These are phyloP conservation scores for Phaonia tiefii DNA, from an alignment of 2,888 invertebrate genomes.

Conservation along the genomic window DNA sequence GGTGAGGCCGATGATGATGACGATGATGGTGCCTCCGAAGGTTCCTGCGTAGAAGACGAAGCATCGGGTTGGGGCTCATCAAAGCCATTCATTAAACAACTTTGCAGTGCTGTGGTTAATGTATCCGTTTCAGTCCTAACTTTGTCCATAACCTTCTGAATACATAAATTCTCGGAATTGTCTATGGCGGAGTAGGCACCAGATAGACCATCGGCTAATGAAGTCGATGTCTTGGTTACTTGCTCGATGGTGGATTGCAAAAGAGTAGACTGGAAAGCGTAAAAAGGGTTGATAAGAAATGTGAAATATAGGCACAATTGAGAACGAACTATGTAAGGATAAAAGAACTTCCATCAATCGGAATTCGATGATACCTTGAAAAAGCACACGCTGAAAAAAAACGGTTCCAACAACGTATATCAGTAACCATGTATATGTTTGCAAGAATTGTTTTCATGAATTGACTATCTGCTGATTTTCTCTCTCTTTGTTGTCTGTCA, in stretches of 20 bases:
- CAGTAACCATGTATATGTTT: no score
- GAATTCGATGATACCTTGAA: no score
- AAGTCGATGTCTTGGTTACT: conserved; percentile 40
- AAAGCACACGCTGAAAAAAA: no score
- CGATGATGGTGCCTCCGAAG: not conserved
- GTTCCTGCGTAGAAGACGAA: conserved; percentile 5
- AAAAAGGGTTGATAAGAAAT: no score
- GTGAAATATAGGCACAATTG: no score
- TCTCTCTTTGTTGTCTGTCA: no score
- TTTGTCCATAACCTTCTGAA: conserved; percentile 57
- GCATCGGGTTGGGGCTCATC: conserved; percentile 43
- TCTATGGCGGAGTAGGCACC: conserved; percentile 51
- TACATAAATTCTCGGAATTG: conserved; percentile 53
- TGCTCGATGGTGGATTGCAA: conserved; percentile 47
- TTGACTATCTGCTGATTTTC: no score
- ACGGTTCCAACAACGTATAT: no score
- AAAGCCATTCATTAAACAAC: conserved; percentile 66
- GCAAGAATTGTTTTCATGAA: no score
- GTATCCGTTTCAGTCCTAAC: conserved; percentile 62
- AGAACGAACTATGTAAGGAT: no score
- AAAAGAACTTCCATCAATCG: no score
- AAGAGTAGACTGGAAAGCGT: conserved; percentile 23
- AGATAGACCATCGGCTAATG: conserved; percentile 49
- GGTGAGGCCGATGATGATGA: conserved; percentile 6
- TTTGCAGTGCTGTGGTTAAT: conserved; percentile 58